These are phyloP conservation scores for Rhysida immarginata DNA, from an alignment of 1,140 invertebrate genomes.

Conservation along the genomic window DNA sequence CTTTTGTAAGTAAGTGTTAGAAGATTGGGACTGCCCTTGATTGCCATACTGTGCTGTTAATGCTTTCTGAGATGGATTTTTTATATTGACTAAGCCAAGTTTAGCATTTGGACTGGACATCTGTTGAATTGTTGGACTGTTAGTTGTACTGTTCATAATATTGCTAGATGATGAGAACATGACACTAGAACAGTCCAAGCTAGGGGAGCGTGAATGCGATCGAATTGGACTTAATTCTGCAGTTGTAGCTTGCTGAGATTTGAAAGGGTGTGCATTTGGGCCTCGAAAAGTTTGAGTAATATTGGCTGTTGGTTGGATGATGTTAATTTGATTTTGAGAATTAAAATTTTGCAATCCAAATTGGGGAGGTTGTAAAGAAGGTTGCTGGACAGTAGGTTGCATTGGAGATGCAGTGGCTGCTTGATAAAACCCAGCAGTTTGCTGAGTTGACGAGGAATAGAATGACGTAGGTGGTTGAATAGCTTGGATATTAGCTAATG, in stretches of 20 bases:
- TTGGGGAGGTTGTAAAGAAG: conserved; percentile 10
- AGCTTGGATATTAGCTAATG: conserved; percentile 31
- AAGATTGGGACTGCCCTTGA: neutral
- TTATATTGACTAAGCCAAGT: neutral
- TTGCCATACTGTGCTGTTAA: neutral
- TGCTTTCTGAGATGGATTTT: neutral
- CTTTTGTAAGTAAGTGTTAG: neutral
- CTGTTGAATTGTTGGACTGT: neutral
- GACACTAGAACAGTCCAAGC: neutral
- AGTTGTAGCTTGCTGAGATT: conserved; percentile 2
- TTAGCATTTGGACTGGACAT: neutral
- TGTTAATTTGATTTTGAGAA: conserved; percentile 13
- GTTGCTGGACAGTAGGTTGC: conserved; percentile 14
- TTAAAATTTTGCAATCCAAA: conserved; percentile 13
- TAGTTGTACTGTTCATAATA: neutral
- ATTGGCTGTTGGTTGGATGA: conserved; percentile 13
- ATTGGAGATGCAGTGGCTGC: conserved; percentile 13
- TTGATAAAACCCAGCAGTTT: conserved; percentile 16
- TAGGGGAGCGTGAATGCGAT: conserved; percentile 8
- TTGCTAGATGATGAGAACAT: neutral
- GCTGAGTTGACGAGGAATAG: conserved; percentile 28
- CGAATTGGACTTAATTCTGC: conserved; percentile 5
- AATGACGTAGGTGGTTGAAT: conserved; percentile 39
- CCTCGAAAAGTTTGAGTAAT: conserved; percentile 12
- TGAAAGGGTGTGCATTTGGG: conserved; percentile 14